Base-by-base conservation (phyloP, 2,888 invertebrate genomes). In the Chalcis sispes region DNA sequence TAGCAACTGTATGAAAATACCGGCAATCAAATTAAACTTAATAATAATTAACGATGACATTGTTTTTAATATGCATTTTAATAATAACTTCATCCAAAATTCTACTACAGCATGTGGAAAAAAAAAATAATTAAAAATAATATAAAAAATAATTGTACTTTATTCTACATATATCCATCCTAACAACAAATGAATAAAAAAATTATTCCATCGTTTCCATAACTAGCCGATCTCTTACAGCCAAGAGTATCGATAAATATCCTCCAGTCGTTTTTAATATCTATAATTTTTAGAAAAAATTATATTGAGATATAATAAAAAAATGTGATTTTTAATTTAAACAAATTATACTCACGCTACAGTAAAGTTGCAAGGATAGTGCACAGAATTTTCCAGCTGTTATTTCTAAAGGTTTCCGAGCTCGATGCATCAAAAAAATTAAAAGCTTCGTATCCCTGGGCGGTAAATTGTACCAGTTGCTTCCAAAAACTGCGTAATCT, bases 341-440 rank as follows among this genome's bases (percentile, higher is more conserved):
- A n/a, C 10, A 46, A 42, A 54, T 36, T 32, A 48, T 7, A 73
- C 81, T 79, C 70, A 85, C 85, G n/a, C 69, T 78, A 20, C 81
- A 80, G 48, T 84, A 85, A 20, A 83, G 62, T 78, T 80, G 72
- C 67, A 83, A 77, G 0, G 83, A 85, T 42, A 85, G 82, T 0
- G 69, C 75, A 13, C 80, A 71, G 40, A 85, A 85, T 79, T 85
- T 85, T 3, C 83, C 85, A 3, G 85, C 85, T 0, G 83, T 85
- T 7, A 85, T 75, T 32, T 80, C 73, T 18, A 85, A 75, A 8
- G 85, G 85, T 18, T 71, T 79, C 4, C 73, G 67, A 1, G 82
- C 79, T 71, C 81, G 80, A 29, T 69, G 23, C 69, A 82, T 81
- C 18, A 85, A 73, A 18, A 84, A 77, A 8, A 83, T 27, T 1